Base-by-base conservation (phyloP, 30 jellyfish, hydroid and myxozoan species). In the Hydractinia echinata region DNA sequence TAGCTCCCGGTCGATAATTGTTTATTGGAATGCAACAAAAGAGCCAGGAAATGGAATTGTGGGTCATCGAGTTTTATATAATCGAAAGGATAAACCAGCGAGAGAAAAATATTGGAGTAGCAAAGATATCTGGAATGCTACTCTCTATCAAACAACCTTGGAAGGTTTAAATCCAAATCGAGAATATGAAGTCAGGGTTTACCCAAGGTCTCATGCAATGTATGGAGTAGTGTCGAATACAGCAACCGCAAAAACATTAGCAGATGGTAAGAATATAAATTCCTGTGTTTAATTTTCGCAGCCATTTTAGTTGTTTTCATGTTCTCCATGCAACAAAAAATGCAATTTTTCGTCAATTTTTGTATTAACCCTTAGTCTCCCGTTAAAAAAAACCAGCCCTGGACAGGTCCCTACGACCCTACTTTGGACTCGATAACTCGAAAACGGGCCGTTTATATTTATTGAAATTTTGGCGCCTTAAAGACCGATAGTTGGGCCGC, bases 141-240 rank as follows among this genome's bases (percentile, higher is more conserved):
- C 76, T 1, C 84, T 72, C 53, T 61, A 62, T 68, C 10, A 48
- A n/a, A 67, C 19, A 4, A 86, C 61, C 21, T 66, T 93, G 13
- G 76, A 86, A 8, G 82, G 84, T 5, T 80, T 93, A n/a, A 54
- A 66, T 19, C 99, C 99, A 6, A 76, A 73, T 73, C 82, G 94
- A 5, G 52, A 72, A 8, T 93, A 93, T 86, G 88, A 85, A 10
- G 58, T 93, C 51, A 66, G 67, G 18, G 95, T 93, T 76, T 49
- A 62, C 21, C 96, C 99, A 8, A 76, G 72, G 84, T 82, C 96
- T 5, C 76, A 78, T 54, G 82, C 84, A 14, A 89, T 89, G 53
- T n/a, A 71, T 48, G 99, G 99, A 11, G 97, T 95, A 2, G 87
- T 88, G 1, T 87, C 99, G 7, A 85, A 76, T 30, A 85, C 89